These are phyloP conservation scores for Catharus fuscescens DNA, from an alignment of 2,113 vertebrate genomes.

Conservation along the genomic window DNA sequence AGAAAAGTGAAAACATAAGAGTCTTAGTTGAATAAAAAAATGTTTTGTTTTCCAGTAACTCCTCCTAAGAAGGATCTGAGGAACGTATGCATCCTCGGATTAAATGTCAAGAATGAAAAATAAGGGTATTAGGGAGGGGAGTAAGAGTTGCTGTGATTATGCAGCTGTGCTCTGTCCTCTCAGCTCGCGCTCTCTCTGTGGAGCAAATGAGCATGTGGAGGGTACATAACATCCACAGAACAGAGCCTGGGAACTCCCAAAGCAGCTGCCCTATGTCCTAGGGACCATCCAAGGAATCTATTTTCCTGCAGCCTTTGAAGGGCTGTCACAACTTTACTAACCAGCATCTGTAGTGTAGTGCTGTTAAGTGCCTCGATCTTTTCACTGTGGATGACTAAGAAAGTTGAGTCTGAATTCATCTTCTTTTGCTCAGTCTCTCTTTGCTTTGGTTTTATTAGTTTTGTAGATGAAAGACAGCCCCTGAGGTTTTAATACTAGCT, in stretches of 20 bases:
- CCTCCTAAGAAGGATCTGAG: neutral
- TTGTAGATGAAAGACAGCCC: neutral
- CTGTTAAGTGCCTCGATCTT: neutral
- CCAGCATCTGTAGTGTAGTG: neutral
- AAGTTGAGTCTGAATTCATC: neutral
- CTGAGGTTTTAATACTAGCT: neutral
- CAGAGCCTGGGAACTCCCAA: neutral
- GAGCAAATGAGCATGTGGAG: neutral
- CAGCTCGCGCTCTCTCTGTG: rapidly evolving
- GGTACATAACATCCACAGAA: neutral
- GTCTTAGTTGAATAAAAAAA: neutral
- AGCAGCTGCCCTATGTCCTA: neutral
- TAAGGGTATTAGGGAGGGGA: neutral
- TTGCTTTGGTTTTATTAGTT: neutral
- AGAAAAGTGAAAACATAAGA: neutral
- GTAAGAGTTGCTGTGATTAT: neutral
- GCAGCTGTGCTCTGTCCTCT: neutral
- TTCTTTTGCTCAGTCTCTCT: neutral
- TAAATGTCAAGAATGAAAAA: constrained; percentile 44
- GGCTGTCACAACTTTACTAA: neutral
- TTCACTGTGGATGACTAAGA: neutral
- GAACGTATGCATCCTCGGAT: neutral
- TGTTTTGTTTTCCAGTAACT: neutral
- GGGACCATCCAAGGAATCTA: neutral
- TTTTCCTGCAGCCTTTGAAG: neutral